These are phyloP conservation scores for Meles meles DNA, from an alignment of 2,113 vertebrate species.

Conservation along the genomic window DNA sequence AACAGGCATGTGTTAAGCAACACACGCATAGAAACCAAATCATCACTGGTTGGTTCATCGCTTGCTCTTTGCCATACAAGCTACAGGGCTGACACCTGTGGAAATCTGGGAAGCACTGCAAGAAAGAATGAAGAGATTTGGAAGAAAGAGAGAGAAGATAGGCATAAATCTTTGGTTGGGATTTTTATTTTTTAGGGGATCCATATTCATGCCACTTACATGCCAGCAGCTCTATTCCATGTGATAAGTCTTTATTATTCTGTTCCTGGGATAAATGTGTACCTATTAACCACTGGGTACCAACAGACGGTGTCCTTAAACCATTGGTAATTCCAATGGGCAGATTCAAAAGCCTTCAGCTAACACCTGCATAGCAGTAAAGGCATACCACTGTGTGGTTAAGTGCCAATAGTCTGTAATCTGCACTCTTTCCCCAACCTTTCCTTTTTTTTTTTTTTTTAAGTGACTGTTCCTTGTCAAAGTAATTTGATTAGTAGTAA, in stretches of 20 bases:
- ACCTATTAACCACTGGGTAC: not conserved
- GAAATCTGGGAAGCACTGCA: not conserved
- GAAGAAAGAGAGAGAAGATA: not conserved
- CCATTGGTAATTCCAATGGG: not conserved
- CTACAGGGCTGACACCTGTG: not conserved
- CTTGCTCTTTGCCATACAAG: not conserved
- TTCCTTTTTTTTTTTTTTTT: not conserved
- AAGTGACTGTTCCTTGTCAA: not conserved
- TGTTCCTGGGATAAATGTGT: not conserved
- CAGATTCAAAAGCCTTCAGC: not conserved
- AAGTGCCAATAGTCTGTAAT: not conserved
- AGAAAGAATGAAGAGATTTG: not conserved
- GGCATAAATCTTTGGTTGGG: not conserved
- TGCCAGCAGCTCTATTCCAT: not conserved
- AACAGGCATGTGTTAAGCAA: not conserved
- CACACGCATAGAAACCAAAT: not conserved
- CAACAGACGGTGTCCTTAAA: not conserved
- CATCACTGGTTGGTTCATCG: not conserved
- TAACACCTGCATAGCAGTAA: not conserved
- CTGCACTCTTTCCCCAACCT: not conserved
- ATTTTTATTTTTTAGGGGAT: not conserved
- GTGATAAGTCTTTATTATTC: not conserved
- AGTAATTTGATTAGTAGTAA: constrained; percentile 15
- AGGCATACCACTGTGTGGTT: not conserved
- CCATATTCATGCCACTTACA: not conserved